Conservation (phyloP, 2,888 invertebrate species). For the Microctonus brassicae region DNA sequence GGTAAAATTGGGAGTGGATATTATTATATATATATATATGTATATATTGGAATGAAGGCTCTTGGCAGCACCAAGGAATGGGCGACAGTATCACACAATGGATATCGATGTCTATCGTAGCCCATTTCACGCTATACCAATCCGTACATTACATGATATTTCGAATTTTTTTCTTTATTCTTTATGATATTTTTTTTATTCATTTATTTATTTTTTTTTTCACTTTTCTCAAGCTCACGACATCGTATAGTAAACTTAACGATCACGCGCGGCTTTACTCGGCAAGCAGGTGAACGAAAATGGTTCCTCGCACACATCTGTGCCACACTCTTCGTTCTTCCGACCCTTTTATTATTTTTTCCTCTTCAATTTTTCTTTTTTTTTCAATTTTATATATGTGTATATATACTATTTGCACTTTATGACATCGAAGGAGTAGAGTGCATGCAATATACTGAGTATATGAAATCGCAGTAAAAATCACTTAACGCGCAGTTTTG, state of each 20-base stretch:
- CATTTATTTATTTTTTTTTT: no score
- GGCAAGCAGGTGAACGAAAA: conserved; percentile 12
- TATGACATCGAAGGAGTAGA: conserved; percentile 32
- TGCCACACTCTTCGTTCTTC: neutral
- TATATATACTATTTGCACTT: neutral
- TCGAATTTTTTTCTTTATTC: neutral
- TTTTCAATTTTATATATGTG: neutral
- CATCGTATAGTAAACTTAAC: conserved; percentile 11
- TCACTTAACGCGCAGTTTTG: conserved; percentile 48
- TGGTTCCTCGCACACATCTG: conserved; percentile 6
- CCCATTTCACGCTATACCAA: conserved; percentile 22
- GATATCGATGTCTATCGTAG: conserved; percentile 25
- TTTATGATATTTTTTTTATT: no score
- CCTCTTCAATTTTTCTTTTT: neutral
- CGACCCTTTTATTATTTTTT: neutral
- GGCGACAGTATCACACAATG: conserved; percentile 16
- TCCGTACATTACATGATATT: conserved; percentile 14
- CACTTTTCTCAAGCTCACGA: conserved; percentile 9
- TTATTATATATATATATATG: neutral
- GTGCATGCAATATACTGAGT: conserved; percentile 31
- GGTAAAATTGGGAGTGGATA: conserved; percentile 12
- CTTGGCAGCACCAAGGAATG: neutral
- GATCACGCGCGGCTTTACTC: conserved; percentile 9
- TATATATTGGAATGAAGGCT: conserved; percentile 14
- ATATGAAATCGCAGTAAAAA: conserved; percentile 45